A percentile compares a stretch with the other conserved stretches of the same genome.
Evolutionary conservation across 1,140 invertebrate species (phyloP).

Genomic region (Bombus impatiens): DNA sequence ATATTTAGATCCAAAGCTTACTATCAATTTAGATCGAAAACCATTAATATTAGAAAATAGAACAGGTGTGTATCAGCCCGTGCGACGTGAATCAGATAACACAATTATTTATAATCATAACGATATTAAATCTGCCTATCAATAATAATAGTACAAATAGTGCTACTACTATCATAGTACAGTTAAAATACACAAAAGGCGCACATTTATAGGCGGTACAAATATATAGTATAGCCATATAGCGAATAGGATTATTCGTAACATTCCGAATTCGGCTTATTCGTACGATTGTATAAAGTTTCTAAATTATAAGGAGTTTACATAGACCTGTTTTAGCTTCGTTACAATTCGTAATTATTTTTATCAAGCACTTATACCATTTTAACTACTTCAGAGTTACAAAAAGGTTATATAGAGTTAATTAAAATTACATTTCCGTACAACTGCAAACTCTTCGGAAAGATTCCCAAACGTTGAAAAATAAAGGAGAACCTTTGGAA

Average conservation of each 20-base stretch:
- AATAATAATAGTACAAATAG: conserved; percentile 52
- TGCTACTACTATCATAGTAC: conserved; percentile 58
- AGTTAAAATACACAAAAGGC: conserved; percentile 64
- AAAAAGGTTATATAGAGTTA: not conserved
- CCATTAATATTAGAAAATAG: not conserved
- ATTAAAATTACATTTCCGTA: not conserved
- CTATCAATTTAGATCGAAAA: not conserved
- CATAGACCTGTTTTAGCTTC: conserved; percentile 37
- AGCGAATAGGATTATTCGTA: conserved; percentile 28
- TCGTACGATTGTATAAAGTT: conserved; percentile 50
- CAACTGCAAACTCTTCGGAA: not conserved
- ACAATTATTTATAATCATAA: conserved; percentile 21
- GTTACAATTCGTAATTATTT: conserved; percentile 7
- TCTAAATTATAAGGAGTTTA: conserved; percentile 20
- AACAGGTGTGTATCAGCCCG: not conserved
- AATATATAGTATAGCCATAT: conserved; percentile 58
- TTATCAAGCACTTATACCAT: not conserved
- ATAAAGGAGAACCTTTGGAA: not conserved
- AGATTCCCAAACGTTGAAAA: not conserved
- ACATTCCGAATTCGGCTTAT: conserved; percentile 44
- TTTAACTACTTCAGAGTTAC: not conserved
- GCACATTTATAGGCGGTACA: conserved; percentile 53
- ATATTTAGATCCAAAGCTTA: not conserved
- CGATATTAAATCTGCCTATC: conserved; percentile 37
- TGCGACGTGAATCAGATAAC: conserved; percentile 23